These are phyloP conservation scores for Poeciliopsis presidionis DNA, from an alignment of 2,797 vertebrate species.

Conservation along the genomic window DNA sequence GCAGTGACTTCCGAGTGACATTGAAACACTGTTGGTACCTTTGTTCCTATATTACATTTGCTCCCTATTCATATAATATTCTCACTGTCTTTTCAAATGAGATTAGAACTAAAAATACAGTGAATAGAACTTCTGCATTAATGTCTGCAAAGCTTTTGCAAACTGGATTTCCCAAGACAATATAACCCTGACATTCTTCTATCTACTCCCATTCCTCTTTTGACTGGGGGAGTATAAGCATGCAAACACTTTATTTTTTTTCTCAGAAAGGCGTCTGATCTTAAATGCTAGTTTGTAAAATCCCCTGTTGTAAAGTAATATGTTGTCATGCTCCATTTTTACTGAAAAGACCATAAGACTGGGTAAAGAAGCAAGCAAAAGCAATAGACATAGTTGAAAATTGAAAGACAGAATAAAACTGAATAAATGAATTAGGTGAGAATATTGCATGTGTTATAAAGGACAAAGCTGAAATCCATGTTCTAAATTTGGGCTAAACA, in stretches of 20 bases:
- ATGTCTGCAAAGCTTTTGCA: conserved; percentile 48
- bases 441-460: conserved; percentile 36
- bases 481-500: conserved; percentile 31
- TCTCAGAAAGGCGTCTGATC: conserved; percentile 47
- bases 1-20: conserved; percentile 62
- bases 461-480: conserved; percentile 48
- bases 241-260: background rate
- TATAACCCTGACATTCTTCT: conserved; percentile 46
- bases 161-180: conserved; percentile 66
- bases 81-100: conserved; percentile 69
- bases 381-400: conserved; percentile 66
- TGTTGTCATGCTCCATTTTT: conserved; percentile 76
- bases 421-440: conserved; percentile 56
- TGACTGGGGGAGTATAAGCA: conserved; percentile 51
- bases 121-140: conserved; percentile 64
- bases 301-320: conserved; percentile 58
- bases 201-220: conserved; percentile 49
- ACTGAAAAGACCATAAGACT: conserved; percentile 64
- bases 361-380: conserved; percentile 54
- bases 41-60: conserved; percentile 58
- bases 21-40: conserved; percentile 58
- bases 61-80: conserved; percentile 64
- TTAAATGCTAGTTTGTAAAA: conserved; percentile 57
- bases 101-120: conserved; percentile 79
- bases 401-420: conserved; percentile 57